Evolutionary conservation across 2,113 vertebrate species (phyloP), one percentile per base, ranked within the genome.

Genomic region (Semnornis frantzii): DNA sequence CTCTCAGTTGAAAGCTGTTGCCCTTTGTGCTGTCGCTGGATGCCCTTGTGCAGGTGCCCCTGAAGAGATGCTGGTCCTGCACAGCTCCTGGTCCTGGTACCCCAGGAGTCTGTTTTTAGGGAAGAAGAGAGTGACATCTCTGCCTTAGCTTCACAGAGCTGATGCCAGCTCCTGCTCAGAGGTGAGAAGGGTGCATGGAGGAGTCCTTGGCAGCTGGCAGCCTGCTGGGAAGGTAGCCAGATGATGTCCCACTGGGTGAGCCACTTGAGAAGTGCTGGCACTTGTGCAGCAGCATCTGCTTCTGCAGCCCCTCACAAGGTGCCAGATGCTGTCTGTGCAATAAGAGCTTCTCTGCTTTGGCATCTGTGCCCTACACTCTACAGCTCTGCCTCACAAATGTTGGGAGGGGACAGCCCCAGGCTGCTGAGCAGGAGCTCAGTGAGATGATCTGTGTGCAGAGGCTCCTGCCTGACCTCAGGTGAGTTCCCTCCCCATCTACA

Each of bases 291-390:
- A 58, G 69, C 88, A 89, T 94, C 93, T 96, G 95, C 68, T 91
- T 82, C 11, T 33, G 65, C 82, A 92, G 86, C 82, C 78, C 89
- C 72, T 77, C 59, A 39, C 66, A 85, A 87, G 85, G 69, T 85
- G 44, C 69, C 87, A 95, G 90, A 60, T 87, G 88, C 90, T 95
- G 48, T 64, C 84, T 94, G 73, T 84, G 78, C 86, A 57, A 39
- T 64, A 89, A 87, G 39, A 79, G 65, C 55, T 85, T 60, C 85
- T 78, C 54, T 30, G n/a, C 34, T 60, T 75, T 94, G 84, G 62
- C 88, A 34, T 65, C 79, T 27, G 33, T 33, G 68, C 81, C 84
- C 72, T 70, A 3, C 72, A 33, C 9, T 82, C 65, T 63, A 64
- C 57, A 72, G 68, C 68, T 50, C 28, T 48, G 82, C 68, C 44